These are phyloP conservation scores for Monochamus alternatus DNA, from an alignment of 2,888 invertebrate genomes.

Conservation along the genomic window DNA sequence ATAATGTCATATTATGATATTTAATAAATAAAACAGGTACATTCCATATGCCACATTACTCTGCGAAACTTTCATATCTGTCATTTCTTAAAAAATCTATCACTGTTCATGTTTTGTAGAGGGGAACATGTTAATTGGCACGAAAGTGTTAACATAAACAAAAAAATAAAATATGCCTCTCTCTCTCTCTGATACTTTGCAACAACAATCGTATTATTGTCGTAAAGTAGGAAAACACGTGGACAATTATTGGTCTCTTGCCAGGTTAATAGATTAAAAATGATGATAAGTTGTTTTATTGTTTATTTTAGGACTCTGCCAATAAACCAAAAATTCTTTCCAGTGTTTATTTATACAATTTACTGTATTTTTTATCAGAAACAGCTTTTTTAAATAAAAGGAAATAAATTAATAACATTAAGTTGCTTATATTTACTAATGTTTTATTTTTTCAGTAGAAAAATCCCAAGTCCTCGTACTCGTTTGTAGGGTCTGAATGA, in stretches of 20 bases:
- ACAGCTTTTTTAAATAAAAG: not conserved
- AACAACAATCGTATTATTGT: constrained; percentile 37
- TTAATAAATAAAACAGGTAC: too few species aligned
- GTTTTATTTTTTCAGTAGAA: too few species aligned
- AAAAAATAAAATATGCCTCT: constrained; percentile 16
- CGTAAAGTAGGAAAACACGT: constrained; percentile 36
- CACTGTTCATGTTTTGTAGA: too few species aligned
- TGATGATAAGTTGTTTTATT: constrained; percentile 33
- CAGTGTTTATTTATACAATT: constrained; percentile 3
- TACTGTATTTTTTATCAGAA: not conserved
- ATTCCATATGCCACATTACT: too few species aligned
- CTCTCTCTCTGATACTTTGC: constrained; percentile 7
- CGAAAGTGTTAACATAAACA: not conserved
- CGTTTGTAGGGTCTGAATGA: too few species aligned
- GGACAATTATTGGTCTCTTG: constrained; percentile 34
- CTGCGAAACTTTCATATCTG: too few species aligned
- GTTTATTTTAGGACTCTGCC: constrained; percentile 16
- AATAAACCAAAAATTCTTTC: constrained; percentile 15
- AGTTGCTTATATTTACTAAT: too few species aligned
- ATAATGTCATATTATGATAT: too few species aligned
- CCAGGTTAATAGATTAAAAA: constrained; percentile 36
- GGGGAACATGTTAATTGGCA: too few species aligned
- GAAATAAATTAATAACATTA: too few species aligned
- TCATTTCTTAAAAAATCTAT: too few species aligned
- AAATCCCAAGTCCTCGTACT: too few species aligned